Evolutionary conservation across 2,113 vertebrate species (phyloP).

Genomic region (Ibidorhyncha struthersii): DNA sequence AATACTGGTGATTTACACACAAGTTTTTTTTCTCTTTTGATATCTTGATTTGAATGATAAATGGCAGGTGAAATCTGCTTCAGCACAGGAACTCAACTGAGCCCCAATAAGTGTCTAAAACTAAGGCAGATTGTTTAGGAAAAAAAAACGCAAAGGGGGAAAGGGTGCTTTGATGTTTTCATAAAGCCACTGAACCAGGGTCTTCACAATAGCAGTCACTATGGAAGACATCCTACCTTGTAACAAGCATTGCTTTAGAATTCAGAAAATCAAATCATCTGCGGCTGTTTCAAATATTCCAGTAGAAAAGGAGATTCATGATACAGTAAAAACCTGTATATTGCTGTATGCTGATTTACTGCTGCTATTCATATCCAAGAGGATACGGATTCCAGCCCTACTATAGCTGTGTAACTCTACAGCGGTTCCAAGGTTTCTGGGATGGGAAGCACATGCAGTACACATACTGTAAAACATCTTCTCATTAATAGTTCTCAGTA

Average conservation of each 20-base stretch:
- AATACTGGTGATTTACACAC: slow-evolving; percentile 48
- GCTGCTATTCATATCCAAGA: neutral
- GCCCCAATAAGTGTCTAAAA: neutral
- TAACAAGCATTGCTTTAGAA: neutral
- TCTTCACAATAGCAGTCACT: neutral
- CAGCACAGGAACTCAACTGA: neutral
- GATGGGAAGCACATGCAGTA: neutral
- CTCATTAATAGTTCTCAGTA: slow-evolving; percentile 33
- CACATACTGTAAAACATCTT: slow-evolving; percentile 6
- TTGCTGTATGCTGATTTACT: slow-evolving; percentile 10
- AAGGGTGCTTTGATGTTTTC: neutral
- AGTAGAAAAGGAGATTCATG: slow-evolving; percentile 27
- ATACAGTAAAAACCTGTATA: neutral
- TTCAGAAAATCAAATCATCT: slow-evolving; percentile 17
- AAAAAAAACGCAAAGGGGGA: neutral
- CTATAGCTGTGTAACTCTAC: neutral
- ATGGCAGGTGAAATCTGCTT: neutral
- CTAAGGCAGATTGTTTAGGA: neutral
- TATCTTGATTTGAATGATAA: slow-evolving; percentile 15
- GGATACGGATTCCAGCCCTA: neutral
- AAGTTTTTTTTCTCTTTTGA: neutral
- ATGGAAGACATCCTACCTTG: neutral
- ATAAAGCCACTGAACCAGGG: neutral
- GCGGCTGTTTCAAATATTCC: slow-evolving; percentile 13
- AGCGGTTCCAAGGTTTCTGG: neutral